Evolutionary conservation across 2,113 vertebrate genomes (phyloP), one percentile per base, ranked within the genome.

Genomic region (Forbesichthys papilliferus): DNA sequence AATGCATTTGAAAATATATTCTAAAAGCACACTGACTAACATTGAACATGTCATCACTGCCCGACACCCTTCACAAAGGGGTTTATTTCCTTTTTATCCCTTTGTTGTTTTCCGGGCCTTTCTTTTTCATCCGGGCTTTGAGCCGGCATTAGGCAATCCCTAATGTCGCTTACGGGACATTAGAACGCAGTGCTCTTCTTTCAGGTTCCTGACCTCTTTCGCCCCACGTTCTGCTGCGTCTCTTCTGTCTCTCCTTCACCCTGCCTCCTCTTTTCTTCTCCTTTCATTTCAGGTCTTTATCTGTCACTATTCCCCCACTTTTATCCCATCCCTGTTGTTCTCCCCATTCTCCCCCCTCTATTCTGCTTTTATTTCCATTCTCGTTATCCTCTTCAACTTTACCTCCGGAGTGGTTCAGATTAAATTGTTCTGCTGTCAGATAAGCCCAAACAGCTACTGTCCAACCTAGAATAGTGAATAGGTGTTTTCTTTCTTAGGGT

Each of bases 101-200:
- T 73, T 73, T 69, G n/a, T 69, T 54, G 9, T 53, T 33, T 8
- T 4, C 4, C 42, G 58, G 57, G 10, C 46, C 59, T 61, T 60
- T 77, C 42, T 72, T 61, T 53, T 59, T 48, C 75, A 62, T 54
- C 66, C 72, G 27, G 53, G 53, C 71, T 81, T 79, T 76, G 60
- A 80, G 48, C 42, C 20, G 0, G 9, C 52, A 14, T 16, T 14
- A 11, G 1, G n/a, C 20, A 42, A 42, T 42, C 4, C 36, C 36
- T 42, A 6, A 6, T 42, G 36, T 42, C 36, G 36, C 7, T 42
- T 4, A 42, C 5, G 7, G 36, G 36, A 42, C 36, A 5, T 42
- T 8, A 42, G 36, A 42, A 42, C 1, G 36, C 36, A 1, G 5
- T 42, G 27, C 27, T 27, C 3, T 27, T 27, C 27, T 27, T 27